Evolutionary conservation across 2,113 vertebrate species (phyloP), one percentile per base, ranked within the genome.

Genomic region (Argyrosomus japonicus): DNA sequence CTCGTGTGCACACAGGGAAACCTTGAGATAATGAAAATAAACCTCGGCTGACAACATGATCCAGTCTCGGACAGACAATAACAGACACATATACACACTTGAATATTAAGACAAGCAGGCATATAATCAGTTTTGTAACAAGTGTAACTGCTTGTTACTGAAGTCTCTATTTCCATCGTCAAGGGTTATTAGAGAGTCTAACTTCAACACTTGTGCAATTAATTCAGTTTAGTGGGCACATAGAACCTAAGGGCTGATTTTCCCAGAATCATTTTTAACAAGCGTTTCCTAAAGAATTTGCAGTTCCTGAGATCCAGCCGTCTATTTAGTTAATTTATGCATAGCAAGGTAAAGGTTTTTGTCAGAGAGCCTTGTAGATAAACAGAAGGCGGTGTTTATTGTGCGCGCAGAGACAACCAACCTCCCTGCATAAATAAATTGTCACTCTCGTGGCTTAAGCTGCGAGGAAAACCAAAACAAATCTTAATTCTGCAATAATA

Each of bases 51-150:
- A 80, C 50, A 68, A 29, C 45, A 58, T 23, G 27, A 82, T 91
- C 56, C 60, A 58, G 36, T 40, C 43, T 36, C 62, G 82, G 82
- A 71, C 80, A 79, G 51, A 80, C 71, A 68, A 40, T 62, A 80
- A 79, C 68, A 84, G 36, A 75, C 29, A 65, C 21, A 60, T 32
- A 70, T 17, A 48, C 54, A 76, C 43, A 32, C 57, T 50, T 13
- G 53, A 47, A 81, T 85, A 87, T 91, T 86, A 85, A 85, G 83
- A 92, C 75, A 68, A 87, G 85, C 81, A 84, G 68, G 81, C 81
- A 62, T 77, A 73, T 87, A 89, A 88, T 91, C 81, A 50, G 75
- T n/a, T 79, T 56, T 48, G 68, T 67, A 77, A 62, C 70, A 60
- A 72, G 78, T 81, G 67, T 60, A 74, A 23, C 63, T 73, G 86